Evolutionary conservation across 2,113 vertebrate genomes (phyloP).

Genomic region (Lutjanus erythropterus): DNA sequence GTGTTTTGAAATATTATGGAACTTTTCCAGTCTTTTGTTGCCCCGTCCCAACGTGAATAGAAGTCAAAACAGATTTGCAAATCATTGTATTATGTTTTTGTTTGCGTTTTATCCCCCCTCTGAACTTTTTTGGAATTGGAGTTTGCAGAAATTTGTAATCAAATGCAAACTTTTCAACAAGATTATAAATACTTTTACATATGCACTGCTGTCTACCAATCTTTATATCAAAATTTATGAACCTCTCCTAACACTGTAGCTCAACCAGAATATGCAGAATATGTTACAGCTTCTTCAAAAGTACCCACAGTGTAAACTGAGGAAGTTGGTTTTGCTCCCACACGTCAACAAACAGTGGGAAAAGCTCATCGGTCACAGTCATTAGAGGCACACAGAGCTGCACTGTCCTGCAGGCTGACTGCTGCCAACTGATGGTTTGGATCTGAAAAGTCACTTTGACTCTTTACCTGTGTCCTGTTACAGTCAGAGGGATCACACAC

Average conservation of each 20-base stretch:
- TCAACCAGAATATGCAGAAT: neutral
- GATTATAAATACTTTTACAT: neutral
- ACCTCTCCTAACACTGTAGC: neutral
- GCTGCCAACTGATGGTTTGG: constrained; percentile 48
- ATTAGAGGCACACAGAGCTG: constrained; percentile 60
- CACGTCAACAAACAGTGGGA: constrained; percentile 53
- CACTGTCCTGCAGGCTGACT: constrained; percentile 49
- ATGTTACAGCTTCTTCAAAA: neutral
- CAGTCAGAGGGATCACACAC: neutral
- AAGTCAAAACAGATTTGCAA: too few relatives aligned
- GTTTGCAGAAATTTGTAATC: too few relatives aligned
- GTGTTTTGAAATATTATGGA: too few relatives aligned
- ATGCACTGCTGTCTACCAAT: neutral
- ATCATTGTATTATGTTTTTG: too few relatives aligned
- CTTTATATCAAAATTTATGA: constrained; percentile 1
- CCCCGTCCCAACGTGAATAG: too few relatives aligned
- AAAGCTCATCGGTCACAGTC: constrained; percentile 39
- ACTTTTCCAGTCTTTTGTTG: too few relatives aligned
- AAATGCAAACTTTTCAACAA: neutral
- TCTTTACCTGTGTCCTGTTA: constrained; percentile 62
- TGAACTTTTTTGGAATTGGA: too few relatives aligned
- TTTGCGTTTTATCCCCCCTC: too few relatives aligned
- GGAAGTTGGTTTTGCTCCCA: constrained; percentile 64
- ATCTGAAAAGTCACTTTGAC: constrained; percentile 24
- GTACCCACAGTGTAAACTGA: constrained; percentile 13